Base-by-base conservation (phyloP, 1,140 invertebrate species). In the Thaumetopoea pityocampa region DNA sequence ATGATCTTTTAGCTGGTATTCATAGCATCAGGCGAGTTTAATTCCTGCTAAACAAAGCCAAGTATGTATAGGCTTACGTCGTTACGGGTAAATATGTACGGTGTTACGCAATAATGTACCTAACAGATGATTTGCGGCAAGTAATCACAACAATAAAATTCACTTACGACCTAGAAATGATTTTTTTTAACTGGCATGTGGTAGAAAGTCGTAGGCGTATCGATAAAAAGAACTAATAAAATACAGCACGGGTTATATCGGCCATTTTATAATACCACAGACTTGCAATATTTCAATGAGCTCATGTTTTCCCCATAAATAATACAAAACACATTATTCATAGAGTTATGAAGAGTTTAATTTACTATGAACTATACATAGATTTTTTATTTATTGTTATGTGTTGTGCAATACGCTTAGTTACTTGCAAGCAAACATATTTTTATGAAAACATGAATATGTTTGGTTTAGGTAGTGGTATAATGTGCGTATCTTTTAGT, bases 401-500 rank as follows among this genome's bases (percentile, higher is more conserved):
- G 1, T 54, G 5, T 45, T 57, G 23, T 46, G 12, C 37, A 41
- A 38, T 26, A 6, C 7, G 11, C 29, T n/a, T 33, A 27, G 33
- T 40, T 35, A 18, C 16, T 35, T 41, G 40, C 27, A 52, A 42
- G 32, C 35, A 51, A 28, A 49, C 32, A 29, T 56, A 32, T 59
- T 28, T 38, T 34, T 66, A 53, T 34, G 62, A 63, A 17, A 50
- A 50, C 19, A 47, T 42, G 36, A 44, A 60, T 12, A 45, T 41
- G 14, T 55, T 38, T 32, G 54, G 47, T 20, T 33, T 47, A 32
- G 49, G 51, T 24, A 51, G 24, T 8, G 41, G 51, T 20, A 10
- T 51, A 5, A 52, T 60, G 61, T 68, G 36, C 65, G 65, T 68
- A 11, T 19, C 9, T 32, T 9, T n/a, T n/a, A n/a, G n/a, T n/a